Evolutionary conservation across 2,797 vertebrate genomes (phyloP).

Genomic region (Glyptemys insculpta): DNA sequence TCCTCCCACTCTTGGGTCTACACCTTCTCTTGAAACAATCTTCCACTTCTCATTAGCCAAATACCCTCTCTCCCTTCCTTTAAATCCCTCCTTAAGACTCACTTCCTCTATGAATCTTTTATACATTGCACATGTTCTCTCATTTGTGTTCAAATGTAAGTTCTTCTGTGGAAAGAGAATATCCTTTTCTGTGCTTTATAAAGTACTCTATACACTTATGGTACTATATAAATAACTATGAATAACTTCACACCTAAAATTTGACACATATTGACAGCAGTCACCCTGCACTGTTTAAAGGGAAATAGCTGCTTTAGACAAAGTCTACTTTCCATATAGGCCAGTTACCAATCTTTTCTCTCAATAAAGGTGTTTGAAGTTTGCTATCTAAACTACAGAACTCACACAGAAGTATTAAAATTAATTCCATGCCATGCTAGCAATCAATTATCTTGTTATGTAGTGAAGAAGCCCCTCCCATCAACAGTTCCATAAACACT

Average conservation of each 20-base stretch:
- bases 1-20: not conserved
- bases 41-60: not conserved
- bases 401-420: not conserved
- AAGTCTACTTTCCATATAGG: not conserved
- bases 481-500: not conserved
- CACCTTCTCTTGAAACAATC: not conserved
- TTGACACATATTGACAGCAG: constrained; percentile 9
- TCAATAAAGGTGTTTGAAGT: rapidly evolving
- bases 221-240: not conserved
- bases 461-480: not conserved
- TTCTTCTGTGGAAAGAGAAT: not conserved
- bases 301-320: not conserved
- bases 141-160: not conserved
- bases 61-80: not conserved
- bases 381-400: not conserved
- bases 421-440: not conserved
- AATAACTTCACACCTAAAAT: not conserved
- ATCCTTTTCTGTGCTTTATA: not conserved
- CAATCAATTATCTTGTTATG: not conserved
- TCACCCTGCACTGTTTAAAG: constrained; percentile 32
- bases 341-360: not conserved
- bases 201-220: not conserved
- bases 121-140: not conserved
- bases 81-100: not conserved
- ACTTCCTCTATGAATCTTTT: not conserved